Conservation (phyloP, 1,140 invertebrate genomes). For the Galleria mellonella region DNA sequence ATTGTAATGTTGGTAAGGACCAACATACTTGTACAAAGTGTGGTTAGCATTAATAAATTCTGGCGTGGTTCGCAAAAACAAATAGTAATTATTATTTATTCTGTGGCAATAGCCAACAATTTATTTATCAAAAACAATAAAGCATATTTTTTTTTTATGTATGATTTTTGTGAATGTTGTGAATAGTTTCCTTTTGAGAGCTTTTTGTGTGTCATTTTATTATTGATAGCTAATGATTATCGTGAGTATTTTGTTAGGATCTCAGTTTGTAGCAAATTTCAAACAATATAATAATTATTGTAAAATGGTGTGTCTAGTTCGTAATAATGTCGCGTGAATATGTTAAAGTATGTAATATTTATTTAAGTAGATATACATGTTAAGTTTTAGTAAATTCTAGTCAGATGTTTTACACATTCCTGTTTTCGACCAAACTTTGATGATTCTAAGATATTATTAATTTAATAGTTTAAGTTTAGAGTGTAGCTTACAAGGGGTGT, state of each 20-base stretch:
- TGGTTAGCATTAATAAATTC: no score
- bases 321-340: slow-evolving; percentile 38
- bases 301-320: slow-evolving; percentile 37
- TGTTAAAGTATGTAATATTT: slow-evolving; percentile 64
- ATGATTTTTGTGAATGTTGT: slow-evolving; percentile 11
- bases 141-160: neutral
- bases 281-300: slow-evolving; percentile 24
- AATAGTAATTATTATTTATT: no score
- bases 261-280: slow-evolving; percentile 51
- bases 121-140: no score
- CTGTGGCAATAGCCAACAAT: no score
- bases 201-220: slow-evolving; percentile 23
- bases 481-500: neutral
- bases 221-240: no score
- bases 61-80: no score
- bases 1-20: no score
- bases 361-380: slow-evolving; percentile 66
- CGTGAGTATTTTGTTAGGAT: slow-evolving; percentile 37
- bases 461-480: slow-evolving; percentile 6
- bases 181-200: slow-evolving; percentile 14
- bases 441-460: slow-evolving; percentile 12
- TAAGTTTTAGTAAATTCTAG: slow-evolving; percentile 73
- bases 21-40: no score
- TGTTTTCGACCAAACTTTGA: slow-evolving; percentile 68
- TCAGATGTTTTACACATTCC: slow-evolving; percentile 70